Conservation (phyloP, 1,140 invertebrate species). For the Antheraea mylitta region DNA sequence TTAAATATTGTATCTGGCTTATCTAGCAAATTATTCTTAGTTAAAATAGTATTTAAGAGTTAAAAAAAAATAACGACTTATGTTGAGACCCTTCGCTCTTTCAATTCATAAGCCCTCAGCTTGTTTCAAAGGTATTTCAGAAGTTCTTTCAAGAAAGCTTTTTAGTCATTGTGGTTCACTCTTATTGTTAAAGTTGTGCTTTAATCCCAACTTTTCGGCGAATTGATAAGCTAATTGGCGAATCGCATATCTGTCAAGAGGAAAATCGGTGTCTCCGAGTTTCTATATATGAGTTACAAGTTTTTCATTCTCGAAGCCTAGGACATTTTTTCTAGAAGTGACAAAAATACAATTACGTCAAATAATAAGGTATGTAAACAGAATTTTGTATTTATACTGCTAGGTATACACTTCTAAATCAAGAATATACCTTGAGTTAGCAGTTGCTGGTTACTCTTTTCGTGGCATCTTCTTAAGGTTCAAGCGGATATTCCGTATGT, state of each 20-base stretch:
- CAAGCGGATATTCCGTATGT: too few relatives aligned
- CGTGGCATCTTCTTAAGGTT: not conserved
- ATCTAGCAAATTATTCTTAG: too few relatives aligned
- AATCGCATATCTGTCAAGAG: too few relatives aligned
- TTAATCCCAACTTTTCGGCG: too few relatives aligned
- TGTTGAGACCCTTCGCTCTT: constrained; percentile 27
- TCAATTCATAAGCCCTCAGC: constrained; percentile 29
- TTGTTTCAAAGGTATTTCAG: constrained; percentile 26
- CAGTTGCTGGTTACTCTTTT: not conserved
- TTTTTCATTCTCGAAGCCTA: constrained; percentile 24
- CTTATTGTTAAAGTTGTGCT: constrained; percentile 25
- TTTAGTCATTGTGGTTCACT: constrained; percentile 29
- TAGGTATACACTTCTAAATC: too few relatives aligned
- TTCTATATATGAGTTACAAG: constrained; percentile 27
- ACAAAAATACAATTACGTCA: too few relatives aligned
- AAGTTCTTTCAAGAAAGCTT: constrained; percentile 34
- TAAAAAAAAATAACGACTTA: constrained; percentile 46
- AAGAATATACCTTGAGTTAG: too few relatives aligned
- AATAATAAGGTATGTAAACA: too few relatives aligned
- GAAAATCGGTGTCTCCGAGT: constrained; percentile 28
- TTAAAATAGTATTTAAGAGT: constrained; percentile 34
- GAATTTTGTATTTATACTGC: too few relatives aligned
- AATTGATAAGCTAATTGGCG: too few relatives aligned
- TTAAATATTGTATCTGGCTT: too few relatives aligned
- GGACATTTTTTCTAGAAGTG: not conserved